A percentile compares a stretch with the other conserved stretches of the same genome.
These are phyloP conservation scores for Melanostoma mellinum DNA, from an alignment of 2,888 invertebrate genomes.

Conservation along the genomic window DNA sequence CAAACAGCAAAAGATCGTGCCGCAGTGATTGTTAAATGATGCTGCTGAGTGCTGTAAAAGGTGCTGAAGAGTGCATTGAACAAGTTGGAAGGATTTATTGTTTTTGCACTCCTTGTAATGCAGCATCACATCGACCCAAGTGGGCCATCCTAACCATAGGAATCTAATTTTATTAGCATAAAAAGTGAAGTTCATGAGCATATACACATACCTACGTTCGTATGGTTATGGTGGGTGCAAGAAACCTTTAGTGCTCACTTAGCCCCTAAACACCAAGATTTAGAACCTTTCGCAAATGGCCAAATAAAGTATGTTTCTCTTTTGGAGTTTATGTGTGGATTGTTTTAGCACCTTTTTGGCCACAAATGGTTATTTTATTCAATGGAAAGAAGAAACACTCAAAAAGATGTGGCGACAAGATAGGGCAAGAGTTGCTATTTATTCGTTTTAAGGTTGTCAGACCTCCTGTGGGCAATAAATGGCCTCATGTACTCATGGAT, in stretches of 20 bases:
- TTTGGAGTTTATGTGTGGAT: conserved; percentile 14
- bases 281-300: conserved; percentile 54
- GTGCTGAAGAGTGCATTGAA: conserved; percentile 70
- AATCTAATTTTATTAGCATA: conserved; percentile 71
- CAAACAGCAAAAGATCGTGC: conserved; percentile 54
- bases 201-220: conserved; percentile 3
- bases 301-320: conserved; percentile 44
- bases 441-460: conserved; percentile 26
- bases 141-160: conserved; percentile 36
- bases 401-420: conserved; percentile 42
- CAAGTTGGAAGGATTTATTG: conserved; percentile 71
- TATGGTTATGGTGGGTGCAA: conserved; percentile 42
- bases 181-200: conserved; percentile 54
- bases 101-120: conserved; percentile 19
- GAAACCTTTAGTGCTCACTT: conserved; percentile 63
- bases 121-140: conserved; percentile 17
- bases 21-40: conserved; percentile 61
- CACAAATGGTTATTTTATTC: conserved; percentile 41
- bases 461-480: conserved; percentile 41
- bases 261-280: conserved; percentile 41
- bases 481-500: conserved; percentile 35
- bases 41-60: conserved; percentile 70
- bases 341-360: conserved; percentile 51
- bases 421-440: conserved; percentile 18
- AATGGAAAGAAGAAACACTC: neutral